Evolutionary conservation across 2,888 invertebrate genomes (phyloP).

Genomic region (Campaea margaritaria): DNA sequence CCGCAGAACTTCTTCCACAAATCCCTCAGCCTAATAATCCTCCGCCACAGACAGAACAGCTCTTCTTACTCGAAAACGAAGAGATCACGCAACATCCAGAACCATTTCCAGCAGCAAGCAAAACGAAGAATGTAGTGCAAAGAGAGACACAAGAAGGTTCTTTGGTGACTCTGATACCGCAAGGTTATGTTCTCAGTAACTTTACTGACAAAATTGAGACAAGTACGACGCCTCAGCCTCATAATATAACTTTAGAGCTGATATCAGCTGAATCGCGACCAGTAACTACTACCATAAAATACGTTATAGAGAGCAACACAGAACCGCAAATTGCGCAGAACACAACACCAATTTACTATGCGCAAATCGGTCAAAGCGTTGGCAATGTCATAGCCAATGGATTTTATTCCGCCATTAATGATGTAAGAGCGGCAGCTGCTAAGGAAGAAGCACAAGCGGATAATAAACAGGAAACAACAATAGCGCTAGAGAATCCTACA

Average conservation of each 20-base stretch:
- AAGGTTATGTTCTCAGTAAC: conserved; percentile 56
- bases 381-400: conserved; percentile 70
- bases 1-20: conserved; percentile 58
- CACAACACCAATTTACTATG: conserved; percentile 77
- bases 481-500: conserved; percentile 50
- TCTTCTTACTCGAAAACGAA: conserved; percentile 67
- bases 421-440: conserved; percentile 86
- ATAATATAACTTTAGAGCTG: conserved; percentile 61
- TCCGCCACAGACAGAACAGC: conserved; percentile 50
- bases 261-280: conserved; percentile 60
- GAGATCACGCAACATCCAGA: conserved; percentile 60
- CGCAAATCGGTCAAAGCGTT: conserved; percentile 75
- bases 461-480: conserved; percentile 77
- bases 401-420: conserved; percentile 86
- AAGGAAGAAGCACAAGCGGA: conserved; percentile 84
- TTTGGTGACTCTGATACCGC: conserved; percentile 64
- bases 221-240: conserved; percentile 53
- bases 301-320: conserved; percentile 62
- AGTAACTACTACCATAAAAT: conserved; percentile 66
- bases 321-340: conserved; percentile 49
- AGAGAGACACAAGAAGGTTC: conserved; percentile 72
- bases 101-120: conserved; percentile 54
- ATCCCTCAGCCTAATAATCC: conserved; percentile 44
- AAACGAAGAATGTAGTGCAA: conserved; percentile 69
- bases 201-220: conserved; percentile 60